phyloP scores from a whole-genome alignment of 2,797 vertebrate species.

The Girardinus metallicus region DNA sequence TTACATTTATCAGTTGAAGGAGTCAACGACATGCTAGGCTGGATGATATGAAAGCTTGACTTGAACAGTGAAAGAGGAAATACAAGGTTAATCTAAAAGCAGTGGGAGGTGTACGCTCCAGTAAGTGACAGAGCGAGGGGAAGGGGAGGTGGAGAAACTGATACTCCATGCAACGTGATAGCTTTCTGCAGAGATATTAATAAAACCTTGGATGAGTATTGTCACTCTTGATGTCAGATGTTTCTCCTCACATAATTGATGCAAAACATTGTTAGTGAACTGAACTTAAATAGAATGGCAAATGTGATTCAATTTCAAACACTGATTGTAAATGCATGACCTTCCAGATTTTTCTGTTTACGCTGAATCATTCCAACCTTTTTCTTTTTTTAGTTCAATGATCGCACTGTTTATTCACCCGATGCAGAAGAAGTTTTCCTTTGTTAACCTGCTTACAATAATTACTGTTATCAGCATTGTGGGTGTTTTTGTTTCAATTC shows the following conservation, averaged over 20 bases:
- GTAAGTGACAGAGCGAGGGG: conserved; percentile 48
- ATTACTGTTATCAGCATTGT: conserved; percentile 25
- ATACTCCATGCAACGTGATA: conserved; percentile 45
- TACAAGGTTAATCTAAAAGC: conserved; percentile 73
- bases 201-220: conserved; percentile 64
- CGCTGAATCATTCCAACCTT: neutral
- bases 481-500: conserved; percentile 8
- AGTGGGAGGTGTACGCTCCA: conserved; percentile 51
- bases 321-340: conserved; percentile 34
- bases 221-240: conserved; percentile 61
- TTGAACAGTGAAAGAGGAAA: conserved; percentile 56
- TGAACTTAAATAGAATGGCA: conserved; percentile 61
- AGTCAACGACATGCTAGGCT: conserved; percentile 66
- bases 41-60: conserved; percentile 66
- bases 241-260: conserved; percentile 57
- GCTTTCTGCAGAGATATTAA: conserved; percentile 67
- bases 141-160: conserved; percentile 41
- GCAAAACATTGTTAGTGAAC: conserved; percentile 61
- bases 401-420: conserved; percentile 23
- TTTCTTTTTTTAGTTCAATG: conserved; percentile 12
- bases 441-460: conserved; percentile 8
- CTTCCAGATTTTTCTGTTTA: conserved; percentile 13
- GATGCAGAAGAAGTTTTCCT: conserved; percentile 6
- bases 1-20: conserved; percentile 69
- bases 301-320: conserved; percentile 34